Percentiles rank a stretch among this genome's conserved stretches.
Conservation (phyloP, 2,888 invertebrate genomes). For the Perithous albicinctus region DNA sequence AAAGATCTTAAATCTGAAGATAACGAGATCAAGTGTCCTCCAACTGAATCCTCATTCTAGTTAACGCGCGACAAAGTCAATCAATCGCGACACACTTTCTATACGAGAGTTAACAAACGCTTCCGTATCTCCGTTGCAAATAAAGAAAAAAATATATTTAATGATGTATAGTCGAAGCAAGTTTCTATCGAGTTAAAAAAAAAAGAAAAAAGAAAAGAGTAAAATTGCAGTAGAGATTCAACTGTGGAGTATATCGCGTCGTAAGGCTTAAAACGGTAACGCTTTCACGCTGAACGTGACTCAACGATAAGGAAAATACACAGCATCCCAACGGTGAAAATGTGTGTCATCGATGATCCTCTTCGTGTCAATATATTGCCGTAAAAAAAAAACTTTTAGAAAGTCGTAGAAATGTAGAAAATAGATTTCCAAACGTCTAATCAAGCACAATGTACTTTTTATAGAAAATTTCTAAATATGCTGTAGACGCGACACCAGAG, state of each 20-base stretch:
- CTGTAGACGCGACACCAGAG: neutral
- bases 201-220: conserved; percentile 15
- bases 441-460: too few relatives aligned
- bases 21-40: neutral
- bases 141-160: conserved; percentile 19
- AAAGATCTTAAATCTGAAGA: neutral
- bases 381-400: neutral
- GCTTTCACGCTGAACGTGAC: conserved; percentile 58
- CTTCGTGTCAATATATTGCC: neutral
- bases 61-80: conserved; percentile 10
- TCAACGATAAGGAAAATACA: conserved; percentile 18
- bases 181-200: conserved; percentile 33
- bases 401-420: neutral
- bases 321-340: conserved; percentile 15
- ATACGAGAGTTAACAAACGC: conserved; percentile 1
- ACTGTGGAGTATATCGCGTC: conserved; percentile 26
- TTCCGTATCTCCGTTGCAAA: conserved; percentile 15
- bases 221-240: conserved; percentile 40
- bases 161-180: conserved; percentile 28
- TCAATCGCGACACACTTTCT: conserved; percentile 14
- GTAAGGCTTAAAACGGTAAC: conserved; percentile 43
- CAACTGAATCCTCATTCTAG: neutral
- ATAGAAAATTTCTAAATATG: too few relatives aligned
- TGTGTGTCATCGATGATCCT: conserved; percentile 21
- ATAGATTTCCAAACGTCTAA: neutral